These are phyloP conservation scores for Leiothrix lutea DNA, from an alignment of 2,113 vertebrate genomes.

Conservation along the genomic window DNA sequence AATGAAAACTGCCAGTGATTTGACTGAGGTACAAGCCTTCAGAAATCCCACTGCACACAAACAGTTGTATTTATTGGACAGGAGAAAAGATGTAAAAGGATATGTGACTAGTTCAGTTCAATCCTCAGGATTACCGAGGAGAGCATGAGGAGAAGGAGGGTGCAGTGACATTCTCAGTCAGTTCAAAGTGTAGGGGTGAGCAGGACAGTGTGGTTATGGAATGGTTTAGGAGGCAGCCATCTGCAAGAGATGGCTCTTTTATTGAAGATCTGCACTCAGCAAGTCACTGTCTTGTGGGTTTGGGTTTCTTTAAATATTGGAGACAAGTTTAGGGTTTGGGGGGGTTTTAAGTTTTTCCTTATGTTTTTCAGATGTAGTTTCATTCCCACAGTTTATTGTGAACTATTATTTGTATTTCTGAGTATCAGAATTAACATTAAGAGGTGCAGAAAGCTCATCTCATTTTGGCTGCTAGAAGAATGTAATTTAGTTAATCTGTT, in stretches of 20 bases:
- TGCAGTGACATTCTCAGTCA: fast-evolving
- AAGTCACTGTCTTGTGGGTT: neutral
- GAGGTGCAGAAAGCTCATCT: neutral
- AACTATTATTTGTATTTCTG: neutral
- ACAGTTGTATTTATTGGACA: neutral
- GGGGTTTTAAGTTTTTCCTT: neutral
- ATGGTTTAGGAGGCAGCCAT: neutral
- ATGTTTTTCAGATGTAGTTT: neutral
- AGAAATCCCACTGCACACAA: neutral
- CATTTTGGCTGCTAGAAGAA: constrained; percentile 7
- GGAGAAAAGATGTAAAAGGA: neutral
- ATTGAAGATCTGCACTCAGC: neutral
- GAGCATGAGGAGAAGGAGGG: fast-evolving
- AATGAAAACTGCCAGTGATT: constrained; percentile 21
- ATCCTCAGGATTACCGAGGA: neutral
- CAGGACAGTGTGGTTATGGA: neutral
- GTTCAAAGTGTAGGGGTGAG: neutral
- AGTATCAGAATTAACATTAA: neutral
- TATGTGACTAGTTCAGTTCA: neutral
- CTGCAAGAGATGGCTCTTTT: neutral
- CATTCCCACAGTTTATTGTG: neutral
- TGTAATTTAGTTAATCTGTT: neutral
- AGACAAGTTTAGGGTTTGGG: neutral
- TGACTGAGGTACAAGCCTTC: neutral
- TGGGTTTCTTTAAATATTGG: neutral